Evolutionary conservation across 2,797 vertebrate genomes (phyloP).

Genomic region (Chaunax sp.): DNA sequence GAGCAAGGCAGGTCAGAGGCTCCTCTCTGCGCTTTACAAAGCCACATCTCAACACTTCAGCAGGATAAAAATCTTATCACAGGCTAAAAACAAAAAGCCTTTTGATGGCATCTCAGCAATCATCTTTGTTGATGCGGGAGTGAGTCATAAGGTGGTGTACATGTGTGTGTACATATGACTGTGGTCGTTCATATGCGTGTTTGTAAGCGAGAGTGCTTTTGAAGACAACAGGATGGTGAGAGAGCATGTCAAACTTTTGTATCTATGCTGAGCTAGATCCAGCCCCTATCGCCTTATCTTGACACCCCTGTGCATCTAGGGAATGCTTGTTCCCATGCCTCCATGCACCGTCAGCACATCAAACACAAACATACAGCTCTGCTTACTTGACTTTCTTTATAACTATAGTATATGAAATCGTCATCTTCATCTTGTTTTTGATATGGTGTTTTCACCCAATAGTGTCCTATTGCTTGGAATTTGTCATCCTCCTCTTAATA

Average conservation of each 20-base stretch:
- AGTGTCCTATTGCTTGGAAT: too few species aligned
- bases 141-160: constrained; percentile 47
- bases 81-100: constrained; percentile 62
- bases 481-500: background rate
- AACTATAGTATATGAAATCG: constrained; percentile 27
- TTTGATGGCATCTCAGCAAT: constrained; percentile 69
- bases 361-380: constrained; percentile 58
- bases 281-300: constrained; percentile 74
- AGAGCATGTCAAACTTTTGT: constrained; percentile 73
- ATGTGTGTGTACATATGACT: constrained; percentile 26
- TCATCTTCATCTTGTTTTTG: background rate
- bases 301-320: constrained; percentile 72
- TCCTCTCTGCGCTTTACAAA: constrained; percentile 32
- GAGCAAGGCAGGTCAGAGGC: constrained; percentile 50
- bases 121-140: constrained; percentile 69
- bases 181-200: constrained; percentile 26
- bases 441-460: too few species aligned
- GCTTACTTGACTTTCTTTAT: constrained; percentile 15
- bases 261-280: constrained; percentile 71
- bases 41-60: constrained; percentile 62
- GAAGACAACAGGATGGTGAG: constrained; percentile 52
- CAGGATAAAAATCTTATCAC: constrained; percentile 69
- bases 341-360: constrained; percentile 71
- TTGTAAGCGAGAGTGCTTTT: constrained; percentile 32
- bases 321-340: constrained; percentile 73